These are phyloP conservation scores for Plutomurus gul DNA, from an alignment of 1,140 invertebrate genomes.

Conservation along the genomic window DNA sequence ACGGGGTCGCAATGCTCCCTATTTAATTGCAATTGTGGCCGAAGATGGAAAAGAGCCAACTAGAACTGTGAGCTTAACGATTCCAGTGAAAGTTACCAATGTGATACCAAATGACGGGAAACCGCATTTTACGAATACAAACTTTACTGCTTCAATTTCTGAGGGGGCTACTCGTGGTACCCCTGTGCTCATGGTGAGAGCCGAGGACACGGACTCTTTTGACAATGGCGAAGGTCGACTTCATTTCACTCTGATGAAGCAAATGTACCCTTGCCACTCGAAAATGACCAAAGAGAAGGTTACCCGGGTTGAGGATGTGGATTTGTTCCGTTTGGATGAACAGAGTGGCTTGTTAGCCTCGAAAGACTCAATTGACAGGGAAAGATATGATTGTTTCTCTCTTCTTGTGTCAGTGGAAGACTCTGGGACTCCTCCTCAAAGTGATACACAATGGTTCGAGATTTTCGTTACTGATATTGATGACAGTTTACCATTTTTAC, in stretches of 20 bases:
- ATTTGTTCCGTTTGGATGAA: conserved; percentile 57
- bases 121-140: conserved; percentile 65
- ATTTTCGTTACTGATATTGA: conserved; percentile 74
- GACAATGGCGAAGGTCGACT: conserved; percentile 52
- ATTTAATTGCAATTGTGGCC: conserved; percentile 69
- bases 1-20: conserved; percentile 75
- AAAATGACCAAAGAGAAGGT: conserved; percentile 52
- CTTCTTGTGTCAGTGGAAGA: conserved; percentile 75
- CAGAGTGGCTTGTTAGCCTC: conserved; percentile 76
- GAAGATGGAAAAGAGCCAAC: conserved; percentile 68
- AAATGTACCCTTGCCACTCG: conserved; percentile 45
- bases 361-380: conserved; percentile 69
- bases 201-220: conserved; percentile 71
- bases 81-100: conserved; percentile 75
- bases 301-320: conserved; percentile 38
- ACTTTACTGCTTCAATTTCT: conserved; percentile 51
- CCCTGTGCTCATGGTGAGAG: conserved; percentile 75
- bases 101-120: conserved; percentile 82
- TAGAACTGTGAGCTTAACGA: conserved; percentile 65
- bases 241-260: conserved; percentile 44
- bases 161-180: conserved; percentile 74
- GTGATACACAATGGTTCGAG: conserved; percentile 70
- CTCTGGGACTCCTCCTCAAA: conserved; percentile 74
- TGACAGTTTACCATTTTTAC: conserved; percentile 76
- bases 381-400: conserved; percentile 72